Base-by-base conservation (phyloP, 1,140 invertebrate genomes). In the Lutraria rhynchaena region DNA sequence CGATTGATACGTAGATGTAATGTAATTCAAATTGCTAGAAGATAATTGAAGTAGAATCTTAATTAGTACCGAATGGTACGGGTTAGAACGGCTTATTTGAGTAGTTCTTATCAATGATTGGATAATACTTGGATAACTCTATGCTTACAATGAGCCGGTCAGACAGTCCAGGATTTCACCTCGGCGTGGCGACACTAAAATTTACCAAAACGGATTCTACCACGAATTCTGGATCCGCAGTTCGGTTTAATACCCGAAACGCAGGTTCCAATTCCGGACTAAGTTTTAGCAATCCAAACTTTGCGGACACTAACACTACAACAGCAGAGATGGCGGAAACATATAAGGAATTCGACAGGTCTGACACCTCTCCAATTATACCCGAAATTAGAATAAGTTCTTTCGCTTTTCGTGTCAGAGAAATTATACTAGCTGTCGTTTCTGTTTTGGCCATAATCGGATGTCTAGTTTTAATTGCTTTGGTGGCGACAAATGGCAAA, bases 271-370 rank as follows among this genome's bases (percentile, higher is more conserved):
- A 55, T 51, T 60, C 51, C 19, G 41, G 41, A 37, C 31, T 69
- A 1, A 74, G 71, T 74, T 74, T 74, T 33, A 74, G 55, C 51
- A 74, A 58, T 60, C 71, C 71, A 31, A 61, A 74, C 46, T 74
- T 60, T 22, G 31, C 31, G n/a, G 71, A 74, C n/a, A 49, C 37
- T 15, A 19, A 24, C 24, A n/a, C 22, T 2, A 44, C 55, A n/a
- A 22, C 41, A 44, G 61, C 33, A 22, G 37, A 22, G 1, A 87
- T 86, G 84, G 80, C 85, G 19, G 86, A 87, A 55, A 75, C 55
- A 22, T 88, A 87, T 60, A 83, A 83, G n/a, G 82, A 87, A 57
- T 88, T 88, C 69, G 85, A 84, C 70, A 84, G 82, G 65, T 35
- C 74, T 15, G 81, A 86, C 41, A 85, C 81, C 11, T 58, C 82